Evolutionary conservation across 2,888 invertebrate species (phyloP).

Genomic region (Synanthedon myopaeformis): DNA sequence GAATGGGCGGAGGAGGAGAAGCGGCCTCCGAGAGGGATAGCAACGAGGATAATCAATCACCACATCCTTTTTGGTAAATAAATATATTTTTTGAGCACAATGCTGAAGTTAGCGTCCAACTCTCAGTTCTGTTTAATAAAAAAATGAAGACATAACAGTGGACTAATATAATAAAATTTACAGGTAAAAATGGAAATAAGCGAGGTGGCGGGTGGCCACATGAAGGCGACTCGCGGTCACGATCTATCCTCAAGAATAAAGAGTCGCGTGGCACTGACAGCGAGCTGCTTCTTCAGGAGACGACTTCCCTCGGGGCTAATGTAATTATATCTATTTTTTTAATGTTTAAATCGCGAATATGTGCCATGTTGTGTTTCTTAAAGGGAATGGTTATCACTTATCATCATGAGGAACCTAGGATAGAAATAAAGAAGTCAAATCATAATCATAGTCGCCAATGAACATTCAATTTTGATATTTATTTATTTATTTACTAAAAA

Average conservation of each 20-base stretch:
- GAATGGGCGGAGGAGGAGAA: constrained; percentile 68
- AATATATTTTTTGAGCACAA: constrained; percentile 5
- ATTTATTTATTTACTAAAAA: too few species aligned
- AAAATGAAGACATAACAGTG: too few species aligned
- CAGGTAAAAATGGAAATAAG: constrained; percentile 65
- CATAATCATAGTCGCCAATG: too few species aligned
- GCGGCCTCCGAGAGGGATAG: constrained; percentile 64
- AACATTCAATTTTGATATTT: too few species aligned
- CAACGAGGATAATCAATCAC: constrained; percentile 68
- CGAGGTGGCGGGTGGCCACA: constrained; percentile 51
- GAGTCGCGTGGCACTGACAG: constrained; percentile 67
- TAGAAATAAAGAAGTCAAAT: too few species aligned
- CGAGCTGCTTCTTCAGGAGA: constrained; percentile 62
- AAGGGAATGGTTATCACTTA: background rate
- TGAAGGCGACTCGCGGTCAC: constrained; percentile 57
- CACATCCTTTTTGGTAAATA: constrained; percentile 66
- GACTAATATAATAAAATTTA: background rate
- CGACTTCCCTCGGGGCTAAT: constrained; percentile 60
- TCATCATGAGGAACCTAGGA: too few species aligned
- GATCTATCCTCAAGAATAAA: constrained; percentile 66
- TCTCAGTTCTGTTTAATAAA: too few species aligned
- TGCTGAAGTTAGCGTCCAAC: too few species aligned
- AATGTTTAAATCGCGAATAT: background rate
- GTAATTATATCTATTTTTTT: constrained; percentile 21
- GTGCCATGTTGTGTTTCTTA: background rate